Evolutionary conservation across 2,797 vertebrate species (phyloP), one percentile per base, ranked within the genome.

Genomic region (Acanthurus tractus): DNA sequence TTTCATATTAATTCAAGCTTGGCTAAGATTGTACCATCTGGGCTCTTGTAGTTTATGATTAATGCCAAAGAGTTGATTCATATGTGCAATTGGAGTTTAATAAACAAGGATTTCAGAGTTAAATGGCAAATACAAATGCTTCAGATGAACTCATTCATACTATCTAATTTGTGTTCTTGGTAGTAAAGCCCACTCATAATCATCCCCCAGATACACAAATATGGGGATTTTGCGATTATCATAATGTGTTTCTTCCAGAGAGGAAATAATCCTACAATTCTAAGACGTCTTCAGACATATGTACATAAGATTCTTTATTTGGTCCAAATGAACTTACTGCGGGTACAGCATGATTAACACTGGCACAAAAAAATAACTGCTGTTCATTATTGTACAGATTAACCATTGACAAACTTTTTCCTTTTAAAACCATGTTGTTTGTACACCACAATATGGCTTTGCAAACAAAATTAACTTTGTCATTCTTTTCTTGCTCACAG

Each of bases 11-110:
- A 99, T 98, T 97, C 97, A 97, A 96, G 95, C 96, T 97, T 96
- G 97, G 97, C 98, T 97, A 98, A 97, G 97, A 98, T 96, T 97
- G 96, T 97, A 97, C 97, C 97, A 98, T 99, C 97, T 99, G 98
- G 97, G 96, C 96, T 94, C 97, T 97, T 99, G 96, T 97, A 97
- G 96, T 96, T 96, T 93, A 94, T 96, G 96, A 99, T 99, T 97
- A 98, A 99, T 98, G 97, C 97, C 96, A 96, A 96, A 96, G 94
- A 95, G 95, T 97, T 97, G 96, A 98, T 98, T 98, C 97, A 97
- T 97, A 97, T 97, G 96, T 96, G 96, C 96, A 96, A 96, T 96
- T 96, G 95, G 94, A 97, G 97, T 96, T 97, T 96, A 97, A 97
- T 97, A 97, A 91, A 94, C 97, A 97, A 95, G 97, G 97, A 97